Evolutionary conservation across 1,140 invertebrate genomes (phyloP), one percentile per base, ranked within the genome.

Genomic region (Marisa cornuarietis): DNA sequence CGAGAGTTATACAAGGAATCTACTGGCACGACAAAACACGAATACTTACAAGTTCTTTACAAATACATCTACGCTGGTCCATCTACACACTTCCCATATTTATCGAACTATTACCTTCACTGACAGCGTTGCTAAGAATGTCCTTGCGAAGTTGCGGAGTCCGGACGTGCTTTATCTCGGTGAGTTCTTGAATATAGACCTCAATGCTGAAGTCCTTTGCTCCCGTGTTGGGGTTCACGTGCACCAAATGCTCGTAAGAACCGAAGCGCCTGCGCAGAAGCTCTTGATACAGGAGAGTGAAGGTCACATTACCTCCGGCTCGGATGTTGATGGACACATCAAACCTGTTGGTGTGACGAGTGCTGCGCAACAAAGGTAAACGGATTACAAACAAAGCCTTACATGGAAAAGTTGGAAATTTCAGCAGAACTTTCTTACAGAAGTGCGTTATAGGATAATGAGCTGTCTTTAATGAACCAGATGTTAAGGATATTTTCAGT

Each of bases 291-390:
- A 80, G 83, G 11, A 88, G 74, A 18, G 83, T 85, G 63, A 88
- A 88, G 20, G 80, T 87, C 6, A 86, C 84, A 72, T 82, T 86
- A 26, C 82, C 83, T 18, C 83, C 73, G 18, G 86, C 81, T 6
- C 84, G 85, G 3, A 90, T 83, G 78, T 85, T 87, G 20, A 90
- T 82, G 5, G 83, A 80, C 10, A 90, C 84, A 51, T 86, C 82
- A 76, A 90, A 90, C 54, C 71, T 82, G 74, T 88, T 87, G 22
- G 86, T 83, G 52, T 88, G 85, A 63, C 88, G 80, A 16, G 87
- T 80, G 24, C 83, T 87, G 65, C 18, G 77, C 42, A 74, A 75
- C 31, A 74, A 78, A n/a, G 20, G 24, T 16, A 42, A 31, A 10
- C 16, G 58, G 49, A 14, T 24, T 76, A 49, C 31, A 61, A 80